Evolutionary conservation across 1,140 invertebrate species (phyloP).

Genomic region (Thalassaphorura encarpata): DNA sequence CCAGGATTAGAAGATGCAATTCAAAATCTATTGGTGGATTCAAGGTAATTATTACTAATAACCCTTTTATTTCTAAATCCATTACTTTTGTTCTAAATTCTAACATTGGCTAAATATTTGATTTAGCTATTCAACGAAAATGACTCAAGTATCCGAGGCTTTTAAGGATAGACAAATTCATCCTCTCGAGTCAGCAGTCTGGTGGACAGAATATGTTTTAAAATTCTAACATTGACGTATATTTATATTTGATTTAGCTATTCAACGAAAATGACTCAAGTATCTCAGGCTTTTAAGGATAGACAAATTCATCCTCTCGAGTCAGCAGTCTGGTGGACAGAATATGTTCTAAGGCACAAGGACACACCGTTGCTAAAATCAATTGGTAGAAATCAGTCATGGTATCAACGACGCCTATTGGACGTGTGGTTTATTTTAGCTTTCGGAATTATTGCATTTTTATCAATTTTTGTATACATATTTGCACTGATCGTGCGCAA

Average conservation of each 20-base stretch:
- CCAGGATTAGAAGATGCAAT: slow-evolving; percentile 15
- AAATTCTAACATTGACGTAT: neutral
- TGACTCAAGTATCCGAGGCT: neutral
- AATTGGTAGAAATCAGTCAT: slow-evolving; percentile 36
- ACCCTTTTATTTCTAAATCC: too few relatives aligned
- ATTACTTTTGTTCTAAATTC: neutral
- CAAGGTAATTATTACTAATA: slow-evolving; percentile 10
- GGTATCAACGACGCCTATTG: slow-evolving; percentile 35
- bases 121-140: slow-evolving; percentile 5
- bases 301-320: slow-evolving; percentile 28
- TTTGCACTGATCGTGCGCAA: too few relatives aligned
- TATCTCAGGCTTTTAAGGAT: slow-evolving; percentile 26
- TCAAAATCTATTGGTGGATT: slow-evolving; percentile 8
- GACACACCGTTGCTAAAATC: slow-evolving; percentile 41
- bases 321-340: slow-evolving; percentile 44
- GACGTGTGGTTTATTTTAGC: slow-evolving; percentile 31
- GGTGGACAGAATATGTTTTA: slow-evolving; percentile 31
- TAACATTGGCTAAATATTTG: neutral
- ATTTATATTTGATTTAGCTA: slow-evolving; percentile 5
- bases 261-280: neutral
- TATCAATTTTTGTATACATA: too few relatives aligned
- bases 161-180: slow-evolving; percentile 30
- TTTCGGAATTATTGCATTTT: too few relatives aligned
- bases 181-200: slow-evolving; percentile 36
- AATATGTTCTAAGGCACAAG: slow-evolving; percentile 45